Evolutionary conservation across 2,888 invertebrate genomes (phyloP).

Genomic region (Patella caerulea): DNA sequence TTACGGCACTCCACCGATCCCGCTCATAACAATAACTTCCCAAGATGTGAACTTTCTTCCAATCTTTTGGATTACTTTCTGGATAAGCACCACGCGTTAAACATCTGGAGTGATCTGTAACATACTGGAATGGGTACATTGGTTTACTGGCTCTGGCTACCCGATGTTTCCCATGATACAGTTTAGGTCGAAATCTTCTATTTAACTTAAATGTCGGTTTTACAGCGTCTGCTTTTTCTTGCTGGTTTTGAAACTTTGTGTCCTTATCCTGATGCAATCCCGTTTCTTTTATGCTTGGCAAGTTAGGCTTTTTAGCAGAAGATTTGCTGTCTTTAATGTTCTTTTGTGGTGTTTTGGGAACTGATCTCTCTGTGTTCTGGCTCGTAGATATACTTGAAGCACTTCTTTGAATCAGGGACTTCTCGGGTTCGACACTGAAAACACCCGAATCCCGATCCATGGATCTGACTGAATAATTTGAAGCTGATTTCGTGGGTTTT

Average conservation of each 20-base stretch:
- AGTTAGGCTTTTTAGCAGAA: background rate
- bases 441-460: conserved; percentile 1
- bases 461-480: background rate
- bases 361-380: background rate
- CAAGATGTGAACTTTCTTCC: background rate
- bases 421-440: background rate
- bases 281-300: background rate
- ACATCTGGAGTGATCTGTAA: conserved; percentile 1
- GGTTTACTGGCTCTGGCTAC: conserved; percentile 1
- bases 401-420: background rate
- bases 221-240: background rate
- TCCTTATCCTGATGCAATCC: background rate
- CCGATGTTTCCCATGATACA: background rate
- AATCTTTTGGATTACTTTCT: background rate
- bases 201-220: background rate
- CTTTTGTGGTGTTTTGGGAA: background rate
- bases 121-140: background rate
- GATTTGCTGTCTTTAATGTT: background rate
- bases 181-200: background rate
- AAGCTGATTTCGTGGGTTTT: background rate
- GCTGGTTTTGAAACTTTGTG: background rate
- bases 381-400: background rate
- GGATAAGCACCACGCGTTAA: background rate
- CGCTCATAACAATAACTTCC: background rate
- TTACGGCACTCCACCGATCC: background rate